phyloP scores from a whole-genome alignment of 1,140 invertebrate species.

The Drosophila sp. region DNA sequence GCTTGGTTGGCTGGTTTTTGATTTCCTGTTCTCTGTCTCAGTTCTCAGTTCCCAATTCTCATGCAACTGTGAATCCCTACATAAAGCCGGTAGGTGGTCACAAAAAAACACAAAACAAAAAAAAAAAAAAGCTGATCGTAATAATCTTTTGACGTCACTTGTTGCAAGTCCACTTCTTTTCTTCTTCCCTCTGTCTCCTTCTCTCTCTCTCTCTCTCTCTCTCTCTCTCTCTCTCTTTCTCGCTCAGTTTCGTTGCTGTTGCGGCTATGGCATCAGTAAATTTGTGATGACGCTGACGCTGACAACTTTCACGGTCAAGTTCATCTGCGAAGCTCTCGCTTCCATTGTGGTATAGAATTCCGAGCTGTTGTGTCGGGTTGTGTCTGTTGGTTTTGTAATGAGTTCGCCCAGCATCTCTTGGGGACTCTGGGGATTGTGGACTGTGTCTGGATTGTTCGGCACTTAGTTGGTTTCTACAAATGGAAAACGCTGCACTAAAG shows the following conservation, averaged over 20 bases:
- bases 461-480: conserved; percentile 59
- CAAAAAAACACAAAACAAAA: conserved; percentile 38
- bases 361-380: conserved; percentile 38
- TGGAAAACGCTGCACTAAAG: conserved; percentile 41
- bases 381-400: conserved; percentile 58
- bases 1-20: conserved; percentile 48
- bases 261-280: conserved; percentile 19
- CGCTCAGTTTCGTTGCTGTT: conserved; percentile 20
- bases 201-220: conserved; percentile 5
- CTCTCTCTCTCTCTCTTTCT: background rate
- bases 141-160: conserved; percentile 76
- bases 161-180: conserved; percentile 65
- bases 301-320: conserved; percentile 82
- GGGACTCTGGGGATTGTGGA: conserved; percentile 9
- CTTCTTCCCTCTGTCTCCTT: conserved; percentile 41
- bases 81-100: conserved; percentile 14
- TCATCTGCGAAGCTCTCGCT: conserved; percentile 58
- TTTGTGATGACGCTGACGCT: too few species aligned
- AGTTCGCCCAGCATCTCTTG: conserved; percentile 50
- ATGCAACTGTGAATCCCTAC: conserved; percentile 69
- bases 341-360: conserved; percentile 51
- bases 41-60: conserved; percentile 26
- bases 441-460: conserved; percentile 14
- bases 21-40: conserved; percentile 63
- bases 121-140: conserved; percentile 56